Base-by-base conservation (phyloP, 1,140 invertebrate genomes). In the Scaptomyza pallida region DNA sequence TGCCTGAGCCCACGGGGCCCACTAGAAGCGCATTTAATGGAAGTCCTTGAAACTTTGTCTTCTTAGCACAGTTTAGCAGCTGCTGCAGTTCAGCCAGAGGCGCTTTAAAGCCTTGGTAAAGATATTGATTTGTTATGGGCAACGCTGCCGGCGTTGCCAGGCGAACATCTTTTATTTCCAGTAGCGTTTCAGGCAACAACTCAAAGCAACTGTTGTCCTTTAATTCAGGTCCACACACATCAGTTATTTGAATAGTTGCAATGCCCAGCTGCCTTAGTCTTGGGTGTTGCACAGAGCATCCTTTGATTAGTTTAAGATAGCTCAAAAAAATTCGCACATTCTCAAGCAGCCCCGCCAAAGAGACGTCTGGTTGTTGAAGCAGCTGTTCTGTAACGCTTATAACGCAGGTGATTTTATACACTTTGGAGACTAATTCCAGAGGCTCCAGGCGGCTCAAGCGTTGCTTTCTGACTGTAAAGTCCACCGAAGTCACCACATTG, bases 1-100 rank as follows among this genome's bases (percentile, higher is more conserved):
- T 91, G 0, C 90, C 90, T 13, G 65, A 64, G 4, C 89, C 90
- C 15, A 72, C 55, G 1, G 90, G 41, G 15, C 90, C 90, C 3
- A 80, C 72, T 3, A 91, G 3, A 4, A 91, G 35, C 1, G 71
- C 65, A 48, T 90, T 91, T 1, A 78, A 21, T 3, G 83, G 78
- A 1, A 76, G 21, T 2, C 62, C 40, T 3, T 45, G 33, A 21
- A 71, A 23, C 19, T 47, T 30, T n/a, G 13, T 21, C 19, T 13
- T 12, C 0, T 35, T 16, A 0, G 61, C 30, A 5, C 54, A 47
- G 4, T n/a, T 19, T 13, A 90, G n/a, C 13, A 89, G 35, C n/a
- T 88, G 59, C 0, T 85, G 45, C 13, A 90, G 41, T 4, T 65
- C 47, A 3, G 57, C 47, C 48, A 73, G 26, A 0, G 74, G 57